These are phyloP conservation scores for Tragulus kanchil DNA, from an alignment of 2,113 vertebrate genomes.

Conservation along the genomic window DNA sequence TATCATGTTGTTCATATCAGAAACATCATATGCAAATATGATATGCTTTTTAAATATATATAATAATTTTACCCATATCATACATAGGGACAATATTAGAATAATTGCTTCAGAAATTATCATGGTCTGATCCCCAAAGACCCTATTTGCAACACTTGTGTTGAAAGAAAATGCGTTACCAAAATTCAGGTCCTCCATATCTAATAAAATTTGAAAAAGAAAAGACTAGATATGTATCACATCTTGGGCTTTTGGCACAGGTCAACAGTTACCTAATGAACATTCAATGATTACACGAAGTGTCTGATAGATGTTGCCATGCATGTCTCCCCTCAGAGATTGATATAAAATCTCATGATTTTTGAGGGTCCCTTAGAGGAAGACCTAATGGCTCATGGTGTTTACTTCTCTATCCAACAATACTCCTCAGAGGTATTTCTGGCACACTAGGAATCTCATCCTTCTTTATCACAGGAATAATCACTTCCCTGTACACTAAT, in stretches of 20 bases:
- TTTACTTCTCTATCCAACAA: background rate
- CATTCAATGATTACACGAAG: background rate
- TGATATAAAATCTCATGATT: background rate
- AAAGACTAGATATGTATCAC: background rate
- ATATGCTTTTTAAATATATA: slow-evolving; percentile 80
- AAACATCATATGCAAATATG: slow-evolving; percentile 78
- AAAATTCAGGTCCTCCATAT: background rate
- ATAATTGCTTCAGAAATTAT: slow-evolving; percentile 40
- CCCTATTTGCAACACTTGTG: slow-evolving; percentile 26
- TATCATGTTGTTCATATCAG: slow-evolving; percentile 77
- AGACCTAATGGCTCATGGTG: background rate
- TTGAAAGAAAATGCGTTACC: slow-evolving; percentile 31
- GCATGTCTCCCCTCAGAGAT: background rate
- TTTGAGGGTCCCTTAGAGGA: background rate
- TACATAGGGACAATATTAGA: slow-evolving; percentile 18
- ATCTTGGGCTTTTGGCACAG: slow-evolving; percentile 11
- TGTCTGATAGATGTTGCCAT: background rate
- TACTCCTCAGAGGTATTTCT: background rate
- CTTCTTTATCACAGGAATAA: slow-evolving; percentile 50
- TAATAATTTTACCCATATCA: slow-evolving; percentile 68
- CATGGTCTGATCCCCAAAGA: slow-evolving; percentile 8
- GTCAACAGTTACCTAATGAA: background rate
- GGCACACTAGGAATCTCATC: background rate
- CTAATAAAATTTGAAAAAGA: background rate
- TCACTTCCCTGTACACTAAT: slow-evolving; percentile 22